phyloP scores from a whole-genome alignment of 2,797 vertebrate species.

The Schizopygopsis malacanthus region DNA sequence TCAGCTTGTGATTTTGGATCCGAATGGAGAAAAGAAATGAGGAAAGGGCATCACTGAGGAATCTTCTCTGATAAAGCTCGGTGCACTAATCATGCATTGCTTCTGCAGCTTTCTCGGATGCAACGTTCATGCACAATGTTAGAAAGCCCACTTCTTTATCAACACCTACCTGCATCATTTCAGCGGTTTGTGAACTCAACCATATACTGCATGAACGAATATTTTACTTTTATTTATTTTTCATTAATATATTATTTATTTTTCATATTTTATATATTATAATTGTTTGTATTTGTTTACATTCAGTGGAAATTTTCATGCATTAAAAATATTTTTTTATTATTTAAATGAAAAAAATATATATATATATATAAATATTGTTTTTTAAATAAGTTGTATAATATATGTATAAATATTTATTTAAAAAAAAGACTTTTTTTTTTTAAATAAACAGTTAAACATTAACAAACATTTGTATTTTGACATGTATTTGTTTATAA shows the following conservation, averaged over 20 bases:
- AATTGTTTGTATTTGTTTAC: background rate
- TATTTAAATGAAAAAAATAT: background rate
- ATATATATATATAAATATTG: background rate
- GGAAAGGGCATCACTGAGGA: background rate
- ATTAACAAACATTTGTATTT: no score
- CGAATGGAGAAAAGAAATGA: background rate
- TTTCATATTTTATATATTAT: background rate
- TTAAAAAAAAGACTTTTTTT: no score
- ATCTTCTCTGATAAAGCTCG: background rate
- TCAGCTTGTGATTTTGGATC: background rate
- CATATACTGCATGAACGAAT: no score
- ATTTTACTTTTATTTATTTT: background rate
- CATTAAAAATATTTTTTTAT: background rate
- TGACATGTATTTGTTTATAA: background rate
- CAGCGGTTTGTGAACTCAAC: background rate
- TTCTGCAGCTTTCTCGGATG: constrained; percentile 15
- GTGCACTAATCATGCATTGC: constrained; percentile 25
- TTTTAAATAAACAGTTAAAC: no score
- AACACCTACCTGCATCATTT: background rate
- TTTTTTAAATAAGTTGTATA: background rate
- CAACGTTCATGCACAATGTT: constrained; percentile 20
- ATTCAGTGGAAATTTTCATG: background rate
- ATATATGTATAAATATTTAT: background rate
- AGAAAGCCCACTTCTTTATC: background rate
- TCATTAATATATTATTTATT: background rate